phyloP scores from a whole-genome alignment of 2,113 vertebrate genomes.

The Bufo gargarizans region DNA sequence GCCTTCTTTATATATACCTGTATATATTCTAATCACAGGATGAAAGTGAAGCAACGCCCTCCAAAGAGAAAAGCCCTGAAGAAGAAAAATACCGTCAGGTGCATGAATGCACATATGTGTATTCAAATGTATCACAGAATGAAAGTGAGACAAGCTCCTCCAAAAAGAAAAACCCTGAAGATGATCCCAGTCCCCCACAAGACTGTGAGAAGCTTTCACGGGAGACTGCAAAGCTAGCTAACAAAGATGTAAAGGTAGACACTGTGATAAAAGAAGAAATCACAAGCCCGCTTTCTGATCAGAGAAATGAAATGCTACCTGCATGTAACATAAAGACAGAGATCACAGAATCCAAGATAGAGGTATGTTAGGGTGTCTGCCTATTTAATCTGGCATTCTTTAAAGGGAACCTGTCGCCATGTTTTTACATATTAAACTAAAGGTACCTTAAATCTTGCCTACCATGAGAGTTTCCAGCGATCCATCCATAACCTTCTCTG shows the following conservation, averaged over 20 bases:
- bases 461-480: too few species aligned
- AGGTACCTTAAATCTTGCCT: too few species aligned
- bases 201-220: not conserved
- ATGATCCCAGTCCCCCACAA: not conserved
- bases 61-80: not conserved
- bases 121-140: not conserved
- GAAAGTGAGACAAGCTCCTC: not conserved
- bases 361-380: not conserved
- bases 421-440: too few species aligned
- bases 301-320: not conserved
- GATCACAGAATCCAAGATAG: slow-evolving; percentile 9
- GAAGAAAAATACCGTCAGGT: not conserved
- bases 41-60: not conserved
- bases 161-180: not conserved
- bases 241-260: not conserved
- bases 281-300: not conserved
- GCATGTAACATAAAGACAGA: not conserved
- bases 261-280: not conserved
- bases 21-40: not conserved
- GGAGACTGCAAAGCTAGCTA: not conserved
- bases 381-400: not conserved
- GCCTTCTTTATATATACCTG: too few species aligned
- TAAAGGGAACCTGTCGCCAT: not conserved
- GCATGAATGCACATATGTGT: too few species aligned
- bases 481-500: too few species aligned